Percentiles rank a stretch among this genome's conserved stretches.
Conservation (phyloP, 2,888 invertebrate species). For the Reticulitermes lucifugus region DNA sequence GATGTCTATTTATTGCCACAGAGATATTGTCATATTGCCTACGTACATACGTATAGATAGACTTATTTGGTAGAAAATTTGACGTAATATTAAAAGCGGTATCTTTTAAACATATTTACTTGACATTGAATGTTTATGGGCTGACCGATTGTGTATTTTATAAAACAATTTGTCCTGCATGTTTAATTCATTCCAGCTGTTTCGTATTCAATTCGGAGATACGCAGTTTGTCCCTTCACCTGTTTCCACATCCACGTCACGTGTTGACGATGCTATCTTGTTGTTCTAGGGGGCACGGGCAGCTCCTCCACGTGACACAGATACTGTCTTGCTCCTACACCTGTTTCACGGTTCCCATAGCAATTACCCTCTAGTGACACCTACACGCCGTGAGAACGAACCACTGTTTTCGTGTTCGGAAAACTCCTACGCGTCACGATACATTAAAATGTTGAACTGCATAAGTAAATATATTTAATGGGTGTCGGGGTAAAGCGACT, state of each 20-base stretch:
- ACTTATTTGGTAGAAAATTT: no score
- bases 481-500: no score
- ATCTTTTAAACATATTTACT: neutral
- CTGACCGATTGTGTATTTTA: neutral
- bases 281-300: neutral
- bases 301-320: conserved; percentile 20
- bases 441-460: no score
- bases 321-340: conserved; percentile 29
- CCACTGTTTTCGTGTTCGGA: no score
- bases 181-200: neutral
- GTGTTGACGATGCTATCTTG: conserved; percentile 30
- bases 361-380: conserved; percentile 34
- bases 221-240: conserved; percentile 3
- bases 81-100: no score
- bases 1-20: no score
- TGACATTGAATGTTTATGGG: neutral
- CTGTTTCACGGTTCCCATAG: conserved; percentile 32
- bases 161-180: conserved; percentile 1
- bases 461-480: no score
- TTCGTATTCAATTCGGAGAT: conserved; percentile 8
- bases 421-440: no score
- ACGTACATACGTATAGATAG: no score
- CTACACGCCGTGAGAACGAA: conserved; percentile 19
- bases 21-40: no score
- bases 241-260: conserved; percentile 22